Percentiles rank a stretch among this genome's conserved stretches.
These are phyloP conservation scores for Halictus ligatus DNA, from an alignment of 2,888 invertebrate genomes.

Conservation along the genomic window DNA sequence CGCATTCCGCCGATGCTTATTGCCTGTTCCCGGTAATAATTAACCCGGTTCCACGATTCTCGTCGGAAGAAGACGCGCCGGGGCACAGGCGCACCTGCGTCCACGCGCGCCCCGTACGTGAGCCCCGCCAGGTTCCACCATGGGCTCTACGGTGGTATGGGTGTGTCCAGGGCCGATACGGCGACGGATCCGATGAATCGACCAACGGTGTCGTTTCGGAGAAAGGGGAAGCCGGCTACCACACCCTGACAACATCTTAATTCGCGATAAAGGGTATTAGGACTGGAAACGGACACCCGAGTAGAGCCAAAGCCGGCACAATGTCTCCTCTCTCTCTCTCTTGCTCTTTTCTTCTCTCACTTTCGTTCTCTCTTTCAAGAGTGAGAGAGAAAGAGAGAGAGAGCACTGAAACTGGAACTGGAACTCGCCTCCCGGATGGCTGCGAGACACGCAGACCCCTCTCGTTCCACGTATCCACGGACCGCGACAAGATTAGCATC, in stretches of 20 bases:
- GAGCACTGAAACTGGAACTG: constrained; percentile 62
- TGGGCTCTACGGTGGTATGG: background rate
- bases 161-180: constrained; percentile 50
- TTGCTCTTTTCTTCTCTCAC: constrained; percentile 16
- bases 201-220: constrained; percentile 58
- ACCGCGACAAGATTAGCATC: constrained; percentile 81
- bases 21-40: constrained; percentile 64
- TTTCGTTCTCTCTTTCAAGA: background rate
- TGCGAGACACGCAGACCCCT: constrained; percentile 69
- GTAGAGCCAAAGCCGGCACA: constrained; percentile 37
- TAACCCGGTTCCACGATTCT: constrained; percentile 76
- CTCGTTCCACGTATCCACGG: constrained; percentile 75
- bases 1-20: constrained; percentile 77
- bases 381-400: background rate
- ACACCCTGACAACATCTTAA: constrained; percentile 78
- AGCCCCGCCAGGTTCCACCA: background rate
- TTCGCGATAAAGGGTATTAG: constrained; percentile 81
- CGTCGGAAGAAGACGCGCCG: constrained; percentile 58
- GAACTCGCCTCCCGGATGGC: constrained; percentile 57
- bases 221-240: constrained; percentile 64
- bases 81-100: constrained; percentile 42
- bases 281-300: constrained; percentile 71
- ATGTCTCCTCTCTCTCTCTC: constrained; percentile 18
- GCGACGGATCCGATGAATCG: constrained; percentile 51
- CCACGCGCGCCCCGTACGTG: constrained; percentile 7